A percentile compares a stretch with the other conserved stretches of the same genome.
These are phyloP conservation scores for Lerema accius DNA, from an alignment of 1,140 invertebrate species.

Conservation along the genomic window DNA sequence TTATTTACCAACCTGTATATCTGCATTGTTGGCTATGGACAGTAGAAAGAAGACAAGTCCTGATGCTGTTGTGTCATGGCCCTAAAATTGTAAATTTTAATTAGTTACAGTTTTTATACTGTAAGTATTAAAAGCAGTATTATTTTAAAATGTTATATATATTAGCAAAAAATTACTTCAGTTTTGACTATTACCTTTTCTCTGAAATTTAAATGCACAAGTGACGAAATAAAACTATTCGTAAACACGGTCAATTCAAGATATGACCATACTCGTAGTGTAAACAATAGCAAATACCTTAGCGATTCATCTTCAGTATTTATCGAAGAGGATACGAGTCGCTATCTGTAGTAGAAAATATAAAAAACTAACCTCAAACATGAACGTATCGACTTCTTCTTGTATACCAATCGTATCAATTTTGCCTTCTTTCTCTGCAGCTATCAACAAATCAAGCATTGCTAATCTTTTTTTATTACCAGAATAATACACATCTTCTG, in stretches of 20 bases:
- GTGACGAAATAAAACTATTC: no score
- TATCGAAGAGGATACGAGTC: no score
- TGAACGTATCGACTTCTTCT: slow-evolving; percentile 71
- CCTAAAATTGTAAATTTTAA: slow-evolving; percentile 21
- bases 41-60: slow-evolving; percentile 34
- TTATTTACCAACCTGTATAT: slow-evolving; percentile 24
- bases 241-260: no score
- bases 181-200: no score
- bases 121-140: no score
- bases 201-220: no score
- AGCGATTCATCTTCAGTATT: no score
- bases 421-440: slow-evolving; percentile 76
- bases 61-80: slow-evolving; percentile 35
- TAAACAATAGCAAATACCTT: no score
- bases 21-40: slow-evolving; percentile 24
- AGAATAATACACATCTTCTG: slow-evolving; percentile 29
- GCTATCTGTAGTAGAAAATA: background rate
- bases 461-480: slow-evolving; percentile 84
- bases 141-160: background rate
- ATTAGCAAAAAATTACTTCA: no score
- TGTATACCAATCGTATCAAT: slow-evolving; percentile 83
- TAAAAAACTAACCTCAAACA: slow-evolving; percentile 38
- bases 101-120: background rate
- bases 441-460: slow-evolving; percentile 91
- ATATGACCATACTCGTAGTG: no score